Conservation (phyloP, 2,113 vertebrate genomes). For the Plotosus lineatus region DNA sequence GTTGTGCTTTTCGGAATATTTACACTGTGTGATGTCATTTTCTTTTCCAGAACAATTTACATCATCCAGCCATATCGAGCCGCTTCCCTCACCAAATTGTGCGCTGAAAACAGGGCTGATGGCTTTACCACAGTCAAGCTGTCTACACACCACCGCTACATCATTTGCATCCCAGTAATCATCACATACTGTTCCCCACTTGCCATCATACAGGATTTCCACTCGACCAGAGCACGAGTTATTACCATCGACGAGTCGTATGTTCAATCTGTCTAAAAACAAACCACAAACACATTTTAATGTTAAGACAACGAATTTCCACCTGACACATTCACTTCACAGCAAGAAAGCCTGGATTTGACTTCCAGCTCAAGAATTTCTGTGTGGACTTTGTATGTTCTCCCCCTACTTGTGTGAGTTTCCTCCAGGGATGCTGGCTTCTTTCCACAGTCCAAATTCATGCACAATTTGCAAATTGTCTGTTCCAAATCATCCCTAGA, state of each 20-base stretch:
- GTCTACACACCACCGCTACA: constrained; percentile 56
- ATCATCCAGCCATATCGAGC: constrained; percentile 63
- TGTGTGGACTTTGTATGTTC: no score
- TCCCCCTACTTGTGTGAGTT: no score
- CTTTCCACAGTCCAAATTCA: no score
- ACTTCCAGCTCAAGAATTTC: no score
- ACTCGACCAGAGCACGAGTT: constrained; percentile 64
- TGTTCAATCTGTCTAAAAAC: background rate
- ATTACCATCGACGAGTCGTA: constrained; percentile 59
- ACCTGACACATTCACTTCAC: no score
- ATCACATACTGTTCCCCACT: constrained; percentile 63
- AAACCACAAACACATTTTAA: background rate
- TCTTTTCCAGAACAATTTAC: constrained; percentile 61
- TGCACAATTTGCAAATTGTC: no score
- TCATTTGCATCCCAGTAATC: constrained; percentile 49
- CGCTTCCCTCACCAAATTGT: constrained; percentile 59
- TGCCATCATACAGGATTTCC: constrained; percentile 50
- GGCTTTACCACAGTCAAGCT: constrained; percentile 57
- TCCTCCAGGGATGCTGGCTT: no score
- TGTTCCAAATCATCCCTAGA: no score
- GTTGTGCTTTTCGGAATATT: no score
- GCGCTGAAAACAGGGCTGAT: constrained; percentile 43
- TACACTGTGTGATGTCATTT: constrained; percentile 55
- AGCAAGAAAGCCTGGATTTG: no score
- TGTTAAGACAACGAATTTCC: background rate